Base-by-base conservation (phyloP, 1,140 invertebrate genomes). In the Heliothis virescens region DNA sequence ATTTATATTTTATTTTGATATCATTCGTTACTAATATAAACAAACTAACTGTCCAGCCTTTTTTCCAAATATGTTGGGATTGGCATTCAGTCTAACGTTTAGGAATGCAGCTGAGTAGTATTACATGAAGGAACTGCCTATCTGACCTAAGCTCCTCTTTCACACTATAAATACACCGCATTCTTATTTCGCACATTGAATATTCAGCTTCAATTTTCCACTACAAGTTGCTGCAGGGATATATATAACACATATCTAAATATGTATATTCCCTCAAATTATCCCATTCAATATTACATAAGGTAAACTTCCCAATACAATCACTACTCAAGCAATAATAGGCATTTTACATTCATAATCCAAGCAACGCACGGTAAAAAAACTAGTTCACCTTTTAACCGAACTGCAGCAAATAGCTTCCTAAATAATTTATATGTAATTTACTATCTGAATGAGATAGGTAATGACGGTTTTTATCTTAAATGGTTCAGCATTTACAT, bases 301-400 rank as follows among this genome's bases (percentile, higher is more conserved):
- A 47, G 13, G 73, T 65, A 50, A 41, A 71, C 55, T 78, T 78
- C 67, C 74, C 60, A 47, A 1, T 15, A 26, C 59, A 73, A 78
- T 79, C 69, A 78, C 69, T 47, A 72, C 16, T 12, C 16, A 57
- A 34, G 34, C 34, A 78, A 74, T 13, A 63, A 50, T 65, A 67
- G 13, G 83, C 81, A 76, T 63, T 85, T 85, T 82, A 86, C 80
- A 89, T 87, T 85, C 83, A 87, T 87, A 87, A 81, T 73, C 53
- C 69, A 82, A 48, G 63, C 16, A 62, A 78, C 79, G 87, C 83
- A 81, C 74, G 80, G 86, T 86, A 87, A 34, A 86, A 87, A 89
- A 89, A 90, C 85, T 87, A 76, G 89, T 89, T 89, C 85, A 89
- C 88, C 89, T 90, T 89, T 87, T 69, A 82, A 82, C 72, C 83